Base-by-base conservation (phyloP, 2,113 vertebrate species). In the Scartelaos histophorus region DNA sequence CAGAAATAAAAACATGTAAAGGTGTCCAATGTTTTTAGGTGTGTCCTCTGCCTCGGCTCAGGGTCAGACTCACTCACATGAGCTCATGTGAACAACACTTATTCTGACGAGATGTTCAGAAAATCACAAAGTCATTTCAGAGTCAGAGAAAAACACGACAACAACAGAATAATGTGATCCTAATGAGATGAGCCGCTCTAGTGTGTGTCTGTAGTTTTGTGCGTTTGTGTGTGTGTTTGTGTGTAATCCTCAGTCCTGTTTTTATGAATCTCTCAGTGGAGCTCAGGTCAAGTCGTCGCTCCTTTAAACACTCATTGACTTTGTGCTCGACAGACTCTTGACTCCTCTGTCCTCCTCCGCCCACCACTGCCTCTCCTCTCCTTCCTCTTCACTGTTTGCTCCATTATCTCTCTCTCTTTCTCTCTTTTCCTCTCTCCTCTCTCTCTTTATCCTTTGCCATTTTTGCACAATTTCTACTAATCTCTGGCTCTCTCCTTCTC, bases 301-400 rank as follows among this genome's bases (percentile, higher is more conserved):
- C 54, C 74, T 79, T 81, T 76, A 76, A 73, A 75, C 69, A 69
- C 75, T 58, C 58, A 88, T 74, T 78, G 79, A 84, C 67, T 78
- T 76, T 82, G 65, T 81, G 78, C 70, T 85, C 56, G 65, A 66
- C 75, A 77, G 77, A 66, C 72, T 77, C 71, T 83, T 76, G 80
- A 73, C 76, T 71, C 61, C 35, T 7, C 68, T 78, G 62, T 43
- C 38, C 38, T 43, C n/a, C 74, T 64, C 24, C 56, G 67, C 60
- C 49, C 69, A 65, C 77, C 70, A 62, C 76, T 53, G 47, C 70
- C 24, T 0, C 25, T 70, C 66, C 67, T 45, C 61, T 67, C 47
- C 0, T 16, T 17, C 19, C 15, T 1, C 4, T 19, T 15, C 15
- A 16, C 49, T 51, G 3, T 16, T 19, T 17, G 3, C 16, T 16